phyloP scores from a whole-genome alignment of 2,888 invertebrate species.

The Rotaria socialis region DNA sequence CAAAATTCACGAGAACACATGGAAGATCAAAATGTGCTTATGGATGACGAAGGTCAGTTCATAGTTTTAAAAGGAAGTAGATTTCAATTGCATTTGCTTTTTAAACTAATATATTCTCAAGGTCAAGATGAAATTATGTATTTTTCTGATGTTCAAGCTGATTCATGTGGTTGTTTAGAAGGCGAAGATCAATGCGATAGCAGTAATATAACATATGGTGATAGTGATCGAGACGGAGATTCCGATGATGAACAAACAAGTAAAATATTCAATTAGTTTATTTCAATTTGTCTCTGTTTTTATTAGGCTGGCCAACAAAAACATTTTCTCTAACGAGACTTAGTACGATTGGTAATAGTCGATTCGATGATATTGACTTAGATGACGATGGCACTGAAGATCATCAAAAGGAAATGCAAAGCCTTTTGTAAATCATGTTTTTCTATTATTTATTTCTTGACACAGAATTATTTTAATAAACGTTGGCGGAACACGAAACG shows the following conservation, averaged over 20 bases:
- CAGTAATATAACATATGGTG: background rate
- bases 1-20: background rate
- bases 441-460: background rate
- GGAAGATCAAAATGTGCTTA: background rate
- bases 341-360: background rate
- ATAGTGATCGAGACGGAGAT: background rate
- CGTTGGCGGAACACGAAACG: background rate
- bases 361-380: background rate
- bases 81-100: background rate
- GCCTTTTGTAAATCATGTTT: constrained; percentile 1
- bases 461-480: background rate
- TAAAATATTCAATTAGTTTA: background rate
- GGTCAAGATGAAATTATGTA: constrained; percentile 20
- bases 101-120: background rate
- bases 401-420: background rate
- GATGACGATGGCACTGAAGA: background rate
- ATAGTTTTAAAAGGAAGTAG: background rate
- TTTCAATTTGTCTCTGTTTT: background rate
- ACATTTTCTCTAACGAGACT: background rate
- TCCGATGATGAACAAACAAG: constrained; percentile 2
- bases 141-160: constrained; percentile 16
- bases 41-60: background rate
- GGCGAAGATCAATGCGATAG: constrained; percentile 19
- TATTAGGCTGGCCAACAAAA: background rate
- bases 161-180: constrained; percentile 22